Base-by-base conservation (phyloP, 2,797 vertebrate genomes). In the Trachops cirrhosus region DNA sequence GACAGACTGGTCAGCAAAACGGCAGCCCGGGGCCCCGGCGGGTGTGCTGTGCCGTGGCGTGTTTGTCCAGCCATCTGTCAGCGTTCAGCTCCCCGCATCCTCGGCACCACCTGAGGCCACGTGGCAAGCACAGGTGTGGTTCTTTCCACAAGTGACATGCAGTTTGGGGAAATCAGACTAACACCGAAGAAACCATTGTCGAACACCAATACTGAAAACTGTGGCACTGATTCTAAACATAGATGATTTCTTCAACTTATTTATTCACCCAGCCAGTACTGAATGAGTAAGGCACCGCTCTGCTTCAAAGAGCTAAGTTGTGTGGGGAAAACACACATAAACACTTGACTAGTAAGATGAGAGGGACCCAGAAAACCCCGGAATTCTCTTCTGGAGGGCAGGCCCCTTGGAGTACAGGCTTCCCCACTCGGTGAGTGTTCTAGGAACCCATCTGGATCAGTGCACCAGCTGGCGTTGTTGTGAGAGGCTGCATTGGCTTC, bases 21-120 rank as follows among this genome's bases (percentile, higher is more conserved):
- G 8, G 8, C 71, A 62, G 7, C 44, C 1, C 0, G n/a, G 71
- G 37, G 34, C 44, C 26, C 39, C 0, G 22, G 29, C 6, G 0
- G 8, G 37, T 41, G 71, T 44, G 10, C 73, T 39, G 2, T 34
- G 4, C 39, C 11, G 0, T 9, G 15, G 39, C 67, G 54, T 1
- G 0, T 39, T 41, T 29, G 50, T 67, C 24, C 68, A 26, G 26
- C 12, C 29, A 34, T 12, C 39, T 3, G 0, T 19, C 10, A 3
- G 4, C 1, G 9, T 11, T 32, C 62, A 32, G 59, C 15, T 3
- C 24, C 26, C 16, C 2, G 0, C 15, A 9, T 34, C 41, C 77
- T 68, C 32, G 46, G 67, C 48, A 22, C 29, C n/a, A 0, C 5
- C 1, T 0, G 9, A 48, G 34, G 24, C 6, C 50, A 12, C 68